These are phyloP conservation scores for Erpetoichthys calabaricus DNA, from an alignment of 2,797 vertebrate species.

Conservation along the genomic window DNA sequence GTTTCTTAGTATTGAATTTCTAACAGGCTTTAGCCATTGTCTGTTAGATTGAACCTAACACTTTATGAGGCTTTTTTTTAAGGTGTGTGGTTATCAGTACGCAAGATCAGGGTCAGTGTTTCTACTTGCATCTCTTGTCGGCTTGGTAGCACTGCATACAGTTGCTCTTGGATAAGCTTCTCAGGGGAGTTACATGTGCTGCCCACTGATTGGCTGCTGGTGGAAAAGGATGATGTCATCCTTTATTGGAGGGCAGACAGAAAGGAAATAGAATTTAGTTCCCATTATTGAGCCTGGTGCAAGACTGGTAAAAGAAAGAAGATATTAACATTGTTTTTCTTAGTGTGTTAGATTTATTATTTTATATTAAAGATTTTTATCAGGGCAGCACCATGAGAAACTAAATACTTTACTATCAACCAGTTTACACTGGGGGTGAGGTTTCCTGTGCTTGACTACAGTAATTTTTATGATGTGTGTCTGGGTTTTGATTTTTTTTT, in stretches of 20 bases:
- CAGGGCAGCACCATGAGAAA: constrained; percentile 9
- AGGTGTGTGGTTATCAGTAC: too few species aligned
- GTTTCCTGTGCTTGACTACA: constrained; percentile 10
- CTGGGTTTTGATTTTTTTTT: not conserved
- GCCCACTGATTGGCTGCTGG: constrained; percentile 46
- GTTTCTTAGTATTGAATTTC: too few species aligned
- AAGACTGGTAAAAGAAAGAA: constrained; percentile 25
- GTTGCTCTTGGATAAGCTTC: constrained; percentile 40
- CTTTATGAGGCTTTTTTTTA: too few species aligned
- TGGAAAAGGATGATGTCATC: constrained; percentile 64
- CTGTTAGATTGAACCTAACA: too few species aligned
- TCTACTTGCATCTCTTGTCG: constrained; percentile 17
- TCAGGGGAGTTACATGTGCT: constrained; percentile 55
- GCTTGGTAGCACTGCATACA: constrained; percentile 22
- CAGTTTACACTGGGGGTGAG: constrained; percentile 18
- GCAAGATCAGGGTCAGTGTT: constrained; percentile 30
- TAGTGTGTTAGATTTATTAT: constrained; percentile 17
- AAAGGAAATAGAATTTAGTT: constrained; percentile 37
- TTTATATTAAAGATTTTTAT: constrained; percentile 15
- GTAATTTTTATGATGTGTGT: constrained; percentile 1
- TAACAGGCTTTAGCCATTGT: too few species aligned
- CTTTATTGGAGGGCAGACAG: constrained; percentile 38
- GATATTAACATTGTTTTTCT: constrained; percentile 14
- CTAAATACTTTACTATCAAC: constrained; percentile 12
- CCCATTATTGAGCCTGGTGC: constrained; percentile 33